Evolutionary conservation across 2,888 invertebrate species (phyloP), one percentile per base, ranked within the genome.

Genomic region (Gymnosoma rotundatum): DNA sequence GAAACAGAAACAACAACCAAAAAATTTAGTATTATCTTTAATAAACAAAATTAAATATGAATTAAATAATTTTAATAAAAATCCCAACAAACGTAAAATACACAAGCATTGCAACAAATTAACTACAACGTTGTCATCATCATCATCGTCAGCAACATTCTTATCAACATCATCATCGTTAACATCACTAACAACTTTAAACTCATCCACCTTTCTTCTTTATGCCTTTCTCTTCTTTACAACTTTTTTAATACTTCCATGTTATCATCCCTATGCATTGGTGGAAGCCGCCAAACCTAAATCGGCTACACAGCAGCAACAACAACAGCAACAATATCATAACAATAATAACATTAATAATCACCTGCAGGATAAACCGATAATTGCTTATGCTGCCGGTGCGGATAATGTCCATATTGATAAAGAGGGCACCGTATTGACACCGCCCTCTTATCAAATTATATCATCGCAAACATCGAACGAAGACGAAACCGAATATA

Each of bases 401-500:
- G 84, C 86, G 56, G 88, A 86, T 61, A 86, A 81, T 86, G 79
- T 80, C 73, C 86, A 83, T 61, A 83, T 85, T 84, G 86, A 75
- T 72, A 87, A 86, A 54, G 87, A 86, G 76, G 88, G 85, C 70
- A 89, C 83, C 50, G 83, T 86, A 18, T 80, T 87, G 64, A 88
- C 87, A 76, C 90, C 90, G 69, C 90, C 90, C 72, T 88, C 90
- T 58, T 90, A 90, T 87, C 90, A 91, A 86, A 89, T 89, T 66
- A 86, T 90, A 85, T 88, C 91, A 87, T 89, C 89, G 83, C 90
- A 90, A 85, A 88, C 91, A 89, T 90, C 91, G 87, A 90, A 89
- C 79, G 92, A 91, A 86, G 91, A 91, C 82, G 91, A 90, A 81
- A 87, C 89, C 74, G 92, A 91, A 86, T 88, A 91, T 78, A 86